phyloP scores from a whole-genome alignment of 2,113 vertebrate genomes.

The Chamaea fasciata region DNA sequence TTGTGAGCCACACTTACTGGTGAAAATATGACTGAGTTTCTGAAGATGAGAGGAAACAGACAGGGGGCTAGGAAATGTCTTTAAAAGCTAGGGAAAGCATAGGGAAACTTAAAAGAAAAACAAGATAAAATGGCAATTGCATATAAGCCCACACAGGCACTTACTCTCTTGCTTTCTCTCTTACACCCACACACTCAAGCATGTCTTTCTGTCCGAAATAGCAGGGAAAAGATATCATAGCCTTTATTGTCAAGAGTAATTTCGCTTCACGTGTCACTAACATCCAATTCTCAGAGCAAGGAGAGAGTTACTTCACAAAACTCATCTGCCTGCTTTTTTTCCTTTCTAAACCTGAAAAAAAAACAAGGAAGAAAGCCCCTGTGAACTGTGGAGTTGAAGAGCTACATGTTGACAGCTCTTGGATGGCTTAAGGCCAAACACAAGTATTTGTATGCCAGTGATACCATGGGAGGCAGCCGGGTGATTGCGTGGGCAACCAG shows the following conservation, averaged over 20 bases:
- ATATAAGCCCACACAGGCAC: not conserved
- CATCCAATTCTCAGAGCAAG: not conserved
- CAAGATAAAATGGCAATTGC: constrained; percentile 3
- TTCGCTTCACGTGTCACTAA: not conserved
- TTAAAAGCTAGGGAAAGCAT: not conserved
- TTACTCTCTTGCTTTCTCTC: constrained; percentile 4
- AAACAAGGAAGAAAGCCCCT: not conserved
- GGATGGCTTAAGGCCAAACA: not conserved
- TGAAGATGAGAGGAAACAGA: not conserved
- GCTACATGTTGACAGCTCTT: not conserved
- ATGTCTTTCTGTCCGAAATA: not conserved
- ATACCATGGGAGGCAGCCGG: not conserved
- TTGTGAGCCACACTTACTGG: not conserved
- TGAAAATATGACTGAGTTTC: not conserved
- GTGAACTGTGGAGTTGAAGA: not conserved
- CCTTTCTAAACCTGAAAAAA: not conserved
- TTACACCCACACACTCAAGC: not conserved
- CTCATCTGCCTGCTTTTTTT: not conserved
- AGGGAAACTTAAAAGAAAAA: not conserved
- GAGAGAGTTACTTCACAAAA: not conserved
- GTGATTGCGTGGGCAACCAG: not conserved
- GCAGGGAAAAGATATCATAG: not conserved
- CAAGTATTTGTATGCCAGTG: not conserved
- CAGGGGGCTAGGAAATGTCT: not conserved
- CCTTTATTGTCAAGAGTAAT: constrained; percentile 11